Base-by-base conservation (phyloP, 1,140 invertebrate species). In the Chironomus tepperi region DNA sequence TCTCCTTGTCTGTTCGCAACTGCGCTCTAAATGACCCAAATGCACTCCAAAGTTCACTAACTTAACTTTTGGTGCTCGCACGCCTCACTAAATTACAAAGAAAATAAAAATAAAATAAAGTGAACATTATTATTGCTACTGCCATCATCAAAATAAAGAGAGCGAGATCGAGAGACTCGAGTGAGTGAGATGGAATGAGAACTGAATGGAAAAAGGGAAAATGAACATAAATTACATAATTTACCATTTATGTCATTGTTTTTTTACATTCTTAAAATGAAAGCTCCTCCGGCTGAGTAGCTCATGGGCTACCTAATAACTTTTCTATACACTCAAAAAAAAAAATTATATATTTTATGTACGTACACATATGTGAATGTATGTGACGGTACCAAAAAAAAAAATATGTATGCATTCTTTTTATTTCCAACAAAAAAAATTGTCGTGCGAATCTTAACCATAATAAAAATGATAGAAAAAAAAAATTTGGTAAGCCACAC, bases 171-270 rank as follows among this genome's bases (percentile, higher is more conserved):
- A n/a, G n/a, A n/a, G n/a, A n/a, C n/a, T n/a, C n/a, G 24, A 34
- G 24, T 2, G 24, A 34, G 12, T 9, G 47, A 57, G 47, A 57
- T 57, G 47, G n/a, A 15, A 47, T 3, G 43, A 47, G 43, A 47
- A 15, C 6, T 6, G 8, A 15, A 47, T 12, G 12, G 10, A 57
- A 57, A 57, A 57, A 34, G 5, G 24, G 47, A 12, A 57, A 57
- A n/a, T 5, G 47, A 57, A 57, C 47, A 70, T 70, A 70, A 70
- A 70, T 70, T 70, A 70, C 65, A 21, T 70, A 70, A 70, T 70
- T 70, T 70, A 16, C 16, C 65, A 21, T 70, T 70, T 70, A 70
- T 70, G 65, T 70, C 65, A 57, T 57, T 57, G 47, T 57, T 57
- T 57, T 47, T 57, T 57, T 3, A n/a, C 47, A n/a, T 15, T 57